phyloP scores from a whole-genome alignment of 1,140 invertebrate genomes.

The Panagrolaimus sp. region DNA sequence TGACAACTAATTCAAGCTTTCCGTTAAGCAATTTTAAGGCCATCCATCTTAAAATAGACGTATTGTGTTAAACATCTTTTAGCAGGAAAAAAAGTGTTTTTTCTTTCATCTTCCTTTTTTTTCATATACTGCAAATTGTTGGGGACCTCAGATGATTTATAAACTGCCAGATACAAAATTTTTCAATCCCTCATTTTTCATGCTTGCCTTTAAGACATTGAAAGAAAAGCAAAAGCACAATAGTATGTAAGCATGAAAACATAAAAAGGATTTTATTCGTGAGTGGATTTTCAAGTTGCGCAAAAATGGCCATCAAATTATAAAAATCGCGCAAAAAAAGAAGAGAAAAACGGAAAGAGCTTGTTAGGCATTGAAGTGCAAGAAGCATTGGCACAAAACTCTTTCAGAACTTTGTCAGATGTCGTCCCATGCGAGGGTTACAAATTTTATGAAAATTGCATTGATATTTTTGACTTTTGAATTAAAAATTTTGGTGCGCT shows the following conservation, averaged over 20 bases:
- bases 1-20: conserved; percentile 12
- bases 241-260: no score
- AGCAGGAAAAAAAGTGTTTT: no score
- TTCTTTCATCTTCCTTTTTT: no score
- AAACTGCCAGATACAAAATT: neutral
- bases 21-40: conserved; percentile 10
- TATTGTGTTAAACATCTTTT: conserved; percentile 6
- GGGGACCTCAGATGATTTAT: neutral
- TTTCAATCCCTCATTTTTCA: neutral
- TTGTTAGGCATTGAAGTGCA: conserved; percentile 13
- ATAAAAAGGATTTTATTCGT: neutral
- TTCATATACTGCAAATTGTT: neutral
- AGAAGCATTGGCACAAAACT: neutral
- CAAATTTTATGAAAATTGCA: no score
- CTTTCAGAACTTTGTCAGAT: neutral
- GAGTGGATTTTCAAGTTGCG: conserved; percentile 14
- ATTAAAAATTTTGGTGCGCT: neutral
- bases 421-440: neutral
- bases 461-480: no score
- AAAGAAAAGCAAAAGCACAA: neutral
- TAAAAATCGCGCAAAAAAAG: neutral
- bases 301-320: conserved; percentile 13
- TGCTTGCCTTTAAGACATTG: neutral
- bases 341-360: neutral
- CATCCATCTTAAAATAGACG: conserved; percentile 8